These are phyloP conservation scores for Polyommatus iphigenia DNA, from an alignment of 2,888 invertebrate genomes.

Conservation along the genomic window DNA sequence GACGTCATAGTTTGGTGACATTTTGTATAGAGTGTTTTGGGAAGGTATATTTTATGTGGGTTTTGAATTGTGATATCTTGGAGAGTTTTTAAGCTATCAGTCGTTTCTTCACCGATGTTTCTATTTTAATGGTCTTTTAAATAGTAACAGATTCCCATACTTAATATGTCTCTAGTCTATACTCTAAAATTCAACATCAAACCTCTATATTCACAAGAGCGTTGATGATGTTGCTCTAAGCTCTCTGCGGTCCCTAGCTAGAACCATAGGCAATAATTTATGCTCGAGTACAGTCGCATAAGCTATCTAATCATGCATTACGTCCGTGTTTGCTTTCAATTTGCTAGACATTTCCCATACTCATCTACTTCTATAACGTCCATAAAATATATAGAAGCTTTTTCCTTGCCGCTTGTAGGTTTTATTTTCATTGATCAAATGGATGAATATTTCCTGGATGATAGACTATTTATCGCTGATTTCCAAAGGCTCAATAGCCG, in stretches of 20 bases:
- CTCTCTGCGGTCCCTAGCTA: neutral
- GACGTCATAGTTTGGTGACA: no score
- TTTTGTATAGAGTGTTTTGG: no score
- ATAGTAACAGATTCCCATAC: no score
- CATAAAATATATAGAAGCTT: neutral
- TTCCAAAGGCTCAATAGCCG: neutral
- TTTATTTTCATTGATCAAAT: neutral
- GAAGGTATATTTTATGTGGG: no score
- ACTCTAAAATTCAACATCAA: neutral
- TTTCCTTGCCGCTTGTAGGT: neutral
- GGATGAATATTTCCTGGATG: neutral
- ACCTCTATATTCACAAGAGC: neutral
- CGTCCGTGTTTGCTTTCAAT: slow-evolving; percentile 9
- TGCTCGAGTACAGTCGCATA: neutral
- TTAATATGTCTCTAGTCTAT: neutral
- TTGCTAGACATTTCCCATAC: neutral
- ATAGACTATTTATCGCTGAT: no score
- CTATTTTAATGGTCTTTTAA: no score
- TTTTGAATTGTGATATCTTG: no score
- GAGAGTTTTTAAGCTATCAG: no score
- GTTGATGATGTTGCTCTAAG: neutral
- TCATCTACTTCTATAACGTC: neutral
- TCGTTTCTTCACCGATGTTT: no score
- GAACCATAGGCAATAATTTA: slow-evolving; percentile 6
- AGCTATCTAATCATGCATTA: slow-evolving; percentile 7